Evolutionary conservation across 2,888 invertebrate species (phyloP).

Genomic region (Parelbella ahira): DNA sequence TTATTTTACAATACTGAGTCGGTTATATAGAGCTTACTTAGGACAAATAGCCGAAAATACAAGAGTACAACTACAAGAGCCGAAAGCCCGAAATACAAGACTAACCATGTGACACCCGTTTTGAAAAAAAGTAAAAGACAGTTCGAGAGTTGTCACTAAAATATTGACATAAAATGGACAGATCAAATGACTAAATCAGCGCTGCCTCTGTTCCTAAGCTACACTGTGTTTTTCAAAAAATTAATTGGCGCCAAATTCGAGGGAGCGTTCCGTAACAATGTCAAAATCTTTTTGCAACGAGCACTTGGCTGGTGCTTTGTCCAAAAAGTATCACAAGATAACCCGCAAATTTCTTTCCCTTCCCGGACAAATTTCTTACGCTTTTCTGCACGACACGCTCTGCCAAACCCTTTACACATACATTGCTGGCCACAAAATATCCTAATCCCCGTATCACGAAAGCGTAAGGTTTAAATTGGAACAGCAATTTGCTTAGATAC

Average conservation of each 20-base stretch:
- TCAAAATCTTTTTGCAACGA: constrained; percentile 68
- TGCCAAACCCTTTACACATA: constrained; percentile 30
- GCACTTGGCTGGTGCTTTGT: constrained; percentile 39
- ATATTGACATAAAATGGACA: no score
- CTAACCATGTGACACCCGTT: no score
- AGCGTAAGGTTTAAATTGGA: constrained; percentile 20
- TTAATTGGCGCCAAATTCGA: constrained; percentile 70
- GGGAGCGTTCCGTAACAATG: constrained; percentile 59
- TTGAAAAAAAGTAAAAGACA: no score
- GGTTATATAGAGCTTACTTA: no score
- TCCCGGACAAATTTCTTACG: constrained; percentile 73
- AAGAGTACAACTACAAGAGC: no score
- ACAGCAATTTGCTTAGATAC: constrained; percentile 1
- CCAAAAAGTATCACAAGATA: constrained; percentile 42
- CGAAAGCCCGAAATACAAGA: no score
- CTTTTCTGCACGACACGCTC: constrained; percentile 51
- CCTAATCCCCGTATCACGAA: constrained; percentile 11
- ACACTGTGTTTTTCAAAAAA: constrained; percentile 47
- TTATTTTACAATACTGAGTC: no score
- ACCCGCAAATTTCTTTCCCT: constrained; percentile 48
- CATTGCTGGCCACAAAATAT: constrained; percentile 12
- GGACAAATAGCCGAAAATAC: no score
- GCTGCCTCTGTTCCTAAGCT: no score
- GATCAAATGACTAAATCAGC: no score
- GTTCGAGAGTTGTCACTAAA: no score